Conservation (phyloP, 2,113 vertebrate genomes). For the Beaufortia kweichowensis region DNA sequence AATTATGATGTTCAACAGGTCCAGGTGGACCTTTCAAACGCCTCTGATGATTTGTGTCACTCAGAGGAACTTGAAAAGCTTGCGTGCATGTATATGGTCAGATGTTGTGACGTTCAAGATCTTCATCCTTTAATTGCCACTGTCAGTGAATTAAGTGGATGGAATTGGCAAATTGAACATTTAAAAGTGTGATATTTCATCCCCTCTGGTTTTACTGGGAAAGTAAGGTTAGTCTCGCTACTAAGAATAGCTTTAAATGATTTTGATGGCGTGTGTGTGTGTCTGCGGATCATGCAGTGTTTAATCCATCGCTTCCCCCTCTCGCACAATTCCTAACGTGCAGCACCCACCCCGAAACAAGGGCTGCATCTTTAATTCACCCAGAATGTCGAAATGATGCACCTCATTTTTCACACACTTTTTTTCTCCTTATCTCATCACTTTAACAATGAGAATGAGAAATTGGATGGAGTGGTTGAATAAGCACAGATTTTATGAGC, state of each 20-base stretch:
- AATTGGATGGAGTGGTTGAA: slow-evolving; percentile 61
- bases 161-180: slow-evolving; percentile 13
- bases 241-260: slow-evolving; percentile 66
- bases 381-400: slow-evolving; percentile 37
- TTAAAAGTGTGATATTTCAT: slow-evolving; percentile 30
- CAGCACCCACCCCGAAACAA: slow-evolving; percentile 51
- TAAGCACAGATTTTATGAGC: slow-evolving; percentile 22
- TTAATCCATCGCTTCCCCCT: slow-evolving; percentile 68
- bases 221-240: slow-evolving; percentile 55
- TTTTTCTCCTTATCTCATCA: slow-evolving; percentile 64
- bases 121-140: neutral
- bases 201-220: slow-evolving; percentile 16
- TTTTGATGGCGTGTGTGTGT: slow-evolving; percentile 46
- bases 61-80: slow-evolving; percentile 17
- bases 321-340: slow-evolving; percentile 65
- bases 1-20: slow-evolving; percentile 29
- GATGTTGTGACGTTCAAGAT: neutral
- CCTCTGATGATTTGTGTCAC: slow-evolving; percentile 1
- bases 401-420: slow-evolving; percentile 52
- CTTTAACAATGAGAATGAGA: slow-evolving; percentile 68
- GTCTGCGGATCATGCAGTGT: slow-evolving; percentile 60
- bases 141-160: slow-evolving; percentile 13
- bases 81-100: neutral
- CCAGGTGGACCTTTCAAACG: slow-evolving; percentile 11
- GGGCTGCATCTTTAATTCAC: slow-evolving; percentile 37